Base-by-base conservation (phyloP, 1,140 invertebrate genomes). In the Scaptomyza pallida region DNA sequence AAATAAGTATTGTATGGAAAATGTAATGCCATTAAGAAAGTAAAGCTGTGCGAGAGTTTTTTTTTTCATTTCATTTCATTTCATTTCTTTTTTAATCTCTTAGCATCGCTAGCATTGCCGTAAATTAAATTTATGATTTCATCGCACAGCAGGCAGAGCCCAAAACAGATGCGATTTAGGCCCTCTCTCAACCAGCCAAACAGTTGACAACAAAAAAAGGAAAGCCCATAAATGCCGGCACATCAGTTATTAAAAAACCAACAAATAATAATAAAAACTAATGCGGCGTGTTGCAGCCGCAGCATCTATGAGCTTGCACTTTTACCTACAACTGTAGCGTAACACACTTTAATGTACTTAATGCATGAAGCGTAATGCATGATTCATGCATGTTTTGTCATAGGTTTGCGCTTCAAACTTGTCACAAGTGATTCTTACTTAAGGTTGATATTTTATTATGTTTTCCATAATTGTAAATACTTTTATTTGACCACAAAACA, bases 1-100 rank as follows among this genome's bases (percentile, higher is more conserved):
- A 65, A 74, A 61, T 57, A 69, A 63, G 59, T 59, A 70, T 55
- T 55, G 30, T 43, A 40, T 44, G 30, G 13, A 37, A 70, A 61
- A 70, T 70, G 55, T 75, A 73, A 72, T 72, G 59, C 54, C 51
- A 76, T 76, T 68, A 76, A 70, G n/a, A 30, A n/a, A 64, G 35
- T 48, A 41, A 67, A 44, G 51, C 72, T 51, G 59, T 43, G 41
- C 16, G 23, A 0, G 26, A 30, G 8, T 30, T 30, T 9, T 30
- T 30, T 30, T 26, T 1, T 26, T 5, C 6, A 30, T 30, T 30
- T 30, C 26, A 5, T 30, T 30, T 30, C 26, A 2, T 21, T 21
- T 21, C 19, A n/a, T n/a, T n/a, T n/a, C n/a, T n/a, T 30, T 30
- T 30, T 30, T 30, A 30, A 33, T 33, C 26, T 41, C 26, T 16